Evolutionary conservation across 1,140 invertebrate genomes (phyloP).

Genomic region (Formica selysi): DNA sequence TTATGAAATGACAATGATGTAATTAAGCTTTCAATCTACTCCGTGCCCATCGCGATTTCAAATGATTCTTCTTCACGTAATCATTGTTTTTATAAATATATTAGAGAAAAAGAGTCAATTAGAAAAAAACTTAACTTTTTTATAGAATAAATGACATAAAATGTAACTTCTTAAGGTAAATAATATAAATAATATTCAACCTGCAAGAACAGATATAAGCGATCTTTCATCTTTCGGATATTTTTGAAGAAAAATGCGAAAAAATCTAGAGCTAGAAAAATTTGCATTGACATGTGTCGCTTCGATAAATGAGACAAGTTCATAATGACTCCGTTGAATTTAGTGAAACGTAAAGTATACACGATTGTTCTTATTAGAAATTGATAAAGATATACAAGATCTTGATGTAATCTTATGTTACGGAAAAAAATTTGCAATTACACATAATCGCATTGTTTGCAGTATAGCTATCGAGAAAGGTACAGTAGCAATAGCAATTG

Average conservation of each 20-base stretch:
- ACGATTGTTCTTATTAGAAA: background rate
- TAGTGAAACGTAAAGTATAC: background rate
- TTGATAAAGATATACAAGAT: background rate
- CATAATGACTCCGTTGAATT: background rate
- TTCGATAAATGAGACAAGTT: constrained; percentile 22
- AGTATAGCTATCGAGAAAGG: constrained; percentile 69
- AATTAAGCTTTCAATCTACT: background rate
- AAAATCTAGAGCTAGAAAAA: background rate
- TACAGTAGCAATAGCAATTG: constrained; percentile 58
- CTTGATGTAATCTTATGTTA: background rate
- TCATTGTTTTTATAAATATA: background rate
- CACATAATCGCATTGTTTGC: constrained; percentile 18
- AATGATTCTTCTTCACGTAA: background rate
- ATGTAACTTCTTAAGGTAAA: background rate
- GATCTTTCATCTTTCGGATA: background rate
- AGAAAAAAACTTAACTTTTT: background rate
- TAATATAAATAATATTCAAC: background rate
- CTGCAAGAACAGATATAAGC: background rate
- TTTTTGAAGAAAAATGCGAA: background rate
- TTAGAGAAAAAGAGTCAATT: background rate
- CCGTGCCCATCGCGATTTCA: background rate
- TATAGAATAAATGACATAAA: background rate
- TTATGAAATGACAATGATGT: background rate
- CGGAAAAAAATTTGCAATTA: background rate
- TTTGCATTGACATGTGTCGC: background rate